Evolutionary conservation across 2,113 vertebrate species (phyloP).

Genomic region (Clarias batrachus): DNA sequence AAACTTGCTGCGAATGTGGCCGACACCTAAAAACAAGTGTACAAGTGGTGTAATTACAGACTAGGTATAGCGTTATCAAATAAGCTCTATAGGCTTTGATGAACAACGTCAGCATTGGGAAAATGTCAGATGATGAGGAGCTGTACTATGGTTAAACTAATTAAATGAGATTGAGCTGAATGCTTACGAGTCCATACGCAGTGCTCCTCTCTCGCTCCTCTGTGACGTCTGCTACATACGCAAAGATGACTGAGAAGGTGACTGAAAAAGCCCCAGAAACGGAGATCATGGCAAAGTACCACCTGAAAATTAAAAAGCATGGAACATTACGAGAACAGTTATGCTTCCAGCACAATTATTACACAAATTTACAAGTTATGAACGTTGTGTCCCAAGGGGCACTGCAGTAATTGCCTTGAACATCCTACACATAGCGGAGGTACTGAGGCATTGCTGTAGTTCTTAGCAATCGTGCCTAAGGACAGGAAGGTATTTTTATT

Average conservation of each 20-base stretch:
- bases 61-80: neutral
- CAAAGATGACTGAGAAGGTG: constrained; percentile 96
- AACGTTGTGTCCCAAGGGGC: too few relatives aligned
- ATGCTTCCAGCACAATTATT: neutral
- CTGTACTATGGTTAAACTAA: neutral
- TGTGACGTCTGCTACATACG: constrained; percentile 92
- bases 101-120: too few relatives aligned
- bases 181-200: constrained; percentile 88
- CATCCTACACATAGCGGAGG: too few relatives aligned
- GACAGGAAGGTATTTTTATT: too few relatives aligned
- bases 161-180: neutral
- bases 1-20: constrained; percentile 94
- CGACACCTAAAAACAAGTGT: constrained; percentile 76
- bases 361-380: neutral
- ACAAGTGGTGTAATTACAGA: neutral
- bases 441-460: too few relatives aligned
- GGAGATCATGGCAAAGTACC: constrained; percentile 95
- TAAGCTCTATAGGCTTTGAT: neutral
- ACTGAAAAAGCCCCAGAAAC: constrained; percentile 93
- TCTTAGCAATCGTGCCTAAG: too few relatives aligned
- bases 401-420: too few relatives aligned
- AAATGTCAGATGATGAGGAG: neutral
- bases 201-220: constrained; percentile 86
- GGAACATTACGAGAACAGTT: too few relatives aligned
- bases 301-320: constrained; percentile 71